Percentiles rank a stretch among this genome's conserved stretches.
Evolutionary conservation across 2,113 vertebrate genomes (phyloP).

Genomic region (Nothocercus julius): DNA sequence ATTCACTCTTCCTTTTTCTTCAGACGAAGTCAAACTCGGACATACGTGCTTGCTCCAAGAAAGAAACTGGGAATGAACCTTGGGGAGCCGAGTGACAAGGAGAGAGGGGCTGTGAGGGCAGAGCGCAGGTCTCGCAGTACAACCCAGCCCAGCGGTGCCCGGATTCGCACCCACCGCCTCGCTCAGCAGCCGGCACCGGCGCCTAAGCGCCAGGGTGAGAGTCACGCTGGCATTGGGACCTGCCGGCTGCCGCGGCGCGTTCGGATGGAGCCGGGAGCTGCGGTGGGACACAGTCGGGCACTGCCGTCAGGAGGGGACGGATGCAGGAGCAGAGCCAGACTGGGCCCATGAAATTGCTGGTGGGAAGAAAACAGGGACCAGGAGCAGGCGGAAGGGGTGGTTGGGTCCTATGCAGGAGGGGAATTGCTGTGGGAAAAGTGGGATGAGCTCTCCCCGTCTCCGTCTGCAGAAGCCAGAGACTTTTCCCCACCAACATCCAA

Average conservation of each 20-base stretch:
- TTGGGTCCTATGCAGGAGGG: background rate
- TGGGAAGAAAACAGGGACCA: background rate
- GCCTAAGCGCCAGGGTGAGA: background rate
- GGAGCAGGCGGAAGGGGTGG: background rate
- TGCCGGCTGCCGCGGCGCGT: accelerated
- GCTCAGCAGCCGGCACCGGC: background rate
- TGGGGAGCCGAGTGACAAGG: background rate
- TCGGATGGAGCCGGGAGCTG: background rate
- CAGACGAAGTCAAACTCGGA: background rate
- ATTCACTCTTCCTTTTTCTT: background rate
- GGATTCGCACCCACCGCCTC: background rate
- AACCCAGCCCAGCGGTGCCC: background rate
- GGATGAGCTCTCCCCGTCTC: background rate
- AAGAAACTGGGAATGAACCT: background rate
- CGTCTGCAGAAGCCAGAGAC: background rate
- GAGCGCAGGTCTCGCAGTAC: accelerated
- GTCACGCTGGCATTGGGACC: background rate
- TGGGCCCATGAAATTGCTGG: background rate
- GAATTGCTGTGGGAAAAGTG: background rate
- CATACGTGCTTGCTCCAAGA: background rate
- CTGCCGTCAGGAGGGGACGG: background rate
- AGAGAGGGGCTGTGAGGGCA: background rate
- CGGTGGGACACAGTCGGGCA: background rate
- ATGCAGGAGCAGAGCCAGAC: accelerated
- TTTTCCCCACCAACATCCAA: background rate